Evolutionary conservation across 2,888 invertebrate genomes (phyloP), one percentile per base, ranked within the genome.

Genomic region (Bedellia somnulentella): DNA sequence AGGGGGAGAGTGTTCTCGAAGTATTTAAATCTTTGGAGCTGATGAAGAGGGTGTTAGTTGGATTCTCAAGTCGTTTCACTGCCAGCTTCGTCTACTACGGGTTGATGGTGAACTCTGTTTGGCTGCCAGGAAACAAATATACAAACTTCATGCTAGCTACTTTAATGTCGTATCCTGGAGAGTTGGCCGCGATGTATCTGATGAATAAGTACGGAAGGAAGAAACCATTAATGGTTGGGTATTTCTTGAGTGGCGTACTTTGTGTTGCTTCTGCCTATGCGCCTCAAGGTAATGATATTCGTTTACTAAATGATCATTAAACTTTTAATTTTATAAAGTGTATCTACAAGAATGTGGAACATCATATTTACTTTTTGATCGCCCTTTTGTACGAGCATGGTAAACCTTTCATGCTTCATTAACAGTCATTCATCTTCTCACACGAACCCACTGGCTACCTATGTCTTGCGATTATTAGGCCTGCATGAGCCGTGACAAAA

Each of bases 131-230:
- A 0, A 47, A 64, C 30, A 70, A 66, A 31, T 63, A 70, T 31
- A 47, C 51, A 2, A 70, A 68, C 39, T 71, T 70, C 31, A 34
- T 67, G 10, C 40, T 71, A 26, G 42, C 59, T 2, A 59, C 68
- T 0, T 39, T 66, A 21, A 63, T 66, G 57, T 68, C 67, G 1
- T 67, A 63, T 24, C 71, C 70, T 0, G 71, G 70, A 2, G 70
- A 70, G 35, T 29, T 68, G 25, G 36, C 62, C 2, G 52, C 55
- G 0, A 37, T 67, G 41, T 58, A 58, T 34, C 35, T 59, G 30
- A 63, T 71, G 64, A 62, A 64, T 37, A 66, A 50, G 35, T 36
- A 57, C 12, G 71, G 71, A 4, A 52, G 71, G 24, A 62, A 57
- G 33, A 21, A 46, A 32, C 61, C 70, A 0, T 37, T 71, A 13